Evolutionary conservation across 2,888 invertebrate species (phyloP).

Genomic region (Halocaridina rubra): DNA sequence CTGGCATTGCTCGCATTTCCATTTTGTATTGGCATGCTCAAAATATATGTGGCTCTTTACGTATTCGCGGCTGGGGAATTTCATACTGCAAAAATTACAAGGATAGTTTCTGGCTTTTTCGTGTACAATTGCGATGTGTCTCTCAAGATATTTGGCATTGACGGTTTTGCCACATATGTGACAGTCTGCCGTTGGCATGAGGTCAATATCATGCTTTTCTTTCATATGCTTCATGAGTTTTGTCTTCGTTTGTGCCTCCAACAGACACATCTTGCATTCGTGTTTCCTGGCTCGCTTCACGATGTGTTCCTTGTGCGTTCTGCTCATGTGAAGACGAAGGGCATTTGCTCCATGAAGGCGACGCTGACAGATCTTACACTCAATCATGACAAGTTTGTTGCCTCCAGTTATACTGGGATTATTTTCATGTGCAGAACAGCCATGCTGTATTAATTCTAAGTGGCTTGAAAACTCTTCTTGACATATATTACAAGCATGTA

Average conservation of each 20-base stretch:
- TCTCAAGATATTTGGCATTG: constrained; percentile 29
- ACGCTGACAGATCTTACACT: constrained; percentile 39
- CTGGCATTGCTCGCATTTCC: constrained; percentile 30
- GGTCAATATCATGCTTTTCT: constrained; percentile 11
- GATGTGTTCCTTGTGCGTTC: not conserved
- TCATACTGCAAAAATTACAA: constrained; percentile 39
- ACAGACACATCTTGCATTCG: constrained; percentile 30
- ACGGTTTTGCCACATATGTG: constrained; percentile 31
- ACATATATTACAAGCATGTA: constrained; percentile 9
- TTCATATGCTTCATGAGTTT: constrained; percentile 42
- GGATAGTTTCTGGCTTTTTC: not conserved
- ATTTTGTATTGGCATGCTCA: constrained; percentile 43
- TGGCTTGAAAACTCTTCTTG: constrained; percentile 2
- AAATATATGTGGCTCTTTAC: constrained; percentile 24
- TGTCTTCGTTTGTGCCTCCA: constrained; percentile 7
- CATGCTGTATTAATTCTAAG: constrained; percentile 2
- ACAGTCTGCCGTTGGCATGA: constrained; percentile 23
- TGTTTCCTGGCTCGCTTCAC: not conserved
- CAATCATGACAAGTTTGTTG: constrained; percentile 20
- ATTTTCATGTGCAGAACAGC: not conserved
- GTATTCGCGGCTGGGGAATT: not conserved
- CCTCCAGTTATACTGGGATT: not conserved
- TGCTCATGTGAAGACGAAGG: constrained; percentile 23
- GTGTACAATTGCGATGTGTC: constrained; percentile 43
- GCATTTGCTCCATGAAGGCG: constrained; percentile 16